Evolutionary conservation across 2,797 vertebrate genomes (phyloP).

Genomic region (Ateles fusciceps): DNA sequence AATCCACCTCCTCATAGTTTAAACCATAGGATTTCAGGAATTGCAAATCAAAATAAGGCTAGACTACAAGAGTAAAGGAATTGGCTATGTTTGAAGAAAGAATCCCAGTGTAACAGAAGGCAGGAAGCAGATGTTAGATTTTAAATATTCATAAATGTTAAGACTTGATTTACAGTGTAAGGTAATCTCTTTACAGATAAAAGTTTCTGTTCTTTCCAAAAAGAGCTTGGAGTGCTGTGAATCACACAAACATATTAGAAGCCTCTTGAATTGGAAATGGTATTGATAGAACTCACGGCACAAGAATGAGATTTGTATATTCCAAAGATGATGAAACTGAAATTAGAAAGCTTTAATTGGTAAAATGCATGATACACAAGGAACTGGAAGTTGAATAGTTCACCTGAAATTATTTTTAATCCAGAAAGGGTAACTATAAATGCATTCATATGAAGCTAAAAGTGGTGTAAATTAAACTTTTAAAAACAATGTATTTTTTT

Average conservation of each 20-base stretch:
- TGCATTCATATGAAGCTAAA: background rate
- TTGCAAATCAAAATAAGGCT: background rate
- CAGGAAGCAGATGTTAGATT: background rate
- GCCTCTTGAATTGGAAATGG: background rate
- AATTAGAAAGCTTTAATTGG: background rate
- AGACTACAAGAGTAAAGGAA: background rate
- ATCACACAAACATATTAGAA: background rate
- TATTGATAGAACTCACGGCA: background rate
- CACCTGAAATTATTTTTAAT: background rate
- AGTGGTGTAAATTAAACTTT: background rate
- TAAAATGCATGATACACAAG: background rate
- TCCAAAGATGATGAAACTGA: background rate
- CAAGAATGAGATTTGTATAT: background rate
- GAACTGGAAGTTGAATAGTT: background rate
- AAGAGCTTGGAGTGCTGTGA: background rate
- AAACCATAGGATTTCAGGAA: background rate
- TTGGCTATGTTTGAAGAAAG: background rate
- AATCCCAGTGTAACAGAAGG: background rate
- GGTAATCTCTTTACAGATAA: background rate
- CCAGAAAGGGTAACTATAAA: background rate
- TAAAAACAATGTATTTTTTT: background rate
- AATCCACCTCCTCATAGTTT: background rate
- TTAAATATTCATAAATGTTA: background rate
- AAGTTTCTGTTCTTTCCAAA: background rate
- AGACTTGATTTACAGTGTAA: background rate